Evolutionary conservation across 2,113 vertebrate genomes (phyloP).

Genomic region (Phalacrocorax aristotelis): DNA sequence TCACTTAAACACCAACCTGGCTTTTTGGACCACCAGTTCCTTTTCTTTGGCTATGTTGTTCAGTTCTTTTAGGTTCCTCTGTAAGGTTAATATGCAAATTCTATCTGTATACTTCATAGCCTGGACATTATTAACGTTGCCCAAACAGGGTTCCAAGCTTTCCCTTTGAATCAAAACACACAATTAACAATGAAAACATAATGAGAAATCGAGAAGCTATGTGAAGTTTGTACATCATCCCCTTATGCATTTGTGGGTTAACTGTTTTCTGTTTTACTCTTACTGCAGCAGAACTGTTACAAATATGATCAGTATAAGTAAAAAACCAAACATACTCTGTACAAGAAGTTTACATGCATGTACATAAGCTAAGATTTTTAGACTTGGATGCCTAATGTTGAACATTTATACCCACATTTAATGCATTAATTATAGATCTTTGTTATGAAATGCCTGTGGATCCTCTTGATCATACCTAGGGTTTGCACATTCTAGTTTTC

Average conservation of each 20-base stretch:
- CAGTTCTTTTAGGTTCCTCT: constrained; percentile 71
- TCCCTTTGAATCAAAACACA: constrained; percentile 12
- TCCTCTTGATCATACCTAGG: background rate
- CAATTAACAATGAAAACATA: background rate
- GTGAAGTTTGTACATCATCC: background rate
- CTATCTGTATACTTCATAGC: constrained; percentile 36
- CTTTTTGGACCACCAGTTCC: constrained; percentile 67
- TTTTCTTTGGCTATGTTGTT: constrained; percentile 70
- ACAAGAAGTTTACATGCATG: background rate
- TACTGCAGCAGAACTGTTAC: background rate
- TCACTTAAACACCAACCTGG: constrained; percentile 70
- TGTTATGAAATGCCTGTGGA: background rate
- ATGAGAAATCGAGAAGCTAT: background rate
- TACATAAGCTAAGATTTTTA: background rate
- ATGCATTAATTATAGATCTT: background rate
- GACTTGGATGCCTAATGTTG: background rate
- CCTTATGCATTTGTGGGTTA: background rate
- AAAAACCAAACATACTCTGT: background rate
- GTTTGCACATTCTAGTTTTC: background rate
- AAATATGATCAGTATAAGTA: background rate
- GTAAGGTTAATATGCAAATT: constrained; percentile 60
- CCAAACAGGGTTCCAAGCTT: constrained; percentile 16
- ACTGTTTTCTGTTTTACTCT: background rate
- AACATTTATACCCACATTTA: background rate
- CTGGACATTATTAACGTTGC: background rate